Conservation (phyloP, 1,140 invertebrate genomes). For the Mesaphorura yosii region DNA sequence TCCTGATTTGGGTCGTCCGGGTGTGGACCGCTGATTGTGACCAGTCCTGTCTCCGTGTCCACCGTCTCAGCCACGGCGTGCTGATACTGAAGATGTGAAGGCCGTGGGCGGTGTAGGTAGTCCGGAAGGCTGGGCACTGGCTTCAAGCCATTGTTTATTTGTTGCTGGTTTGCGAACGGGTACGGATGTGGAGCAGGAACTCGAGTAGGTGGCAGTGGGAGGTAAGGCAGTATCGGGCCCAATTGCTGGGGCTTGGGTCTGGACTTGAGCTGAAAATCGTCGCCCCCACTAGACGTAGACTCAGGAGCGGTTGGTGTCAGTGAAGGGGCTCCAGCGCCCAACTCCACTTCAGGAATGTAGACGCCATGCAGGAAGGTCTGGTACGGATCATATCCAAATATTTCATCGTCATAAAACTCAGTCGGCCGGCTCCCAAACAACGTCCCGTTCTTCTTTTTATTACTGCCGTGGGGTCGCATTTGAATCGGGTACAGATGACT, state of each 20-base stretch:
- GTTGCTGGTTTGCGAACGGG: neutral
- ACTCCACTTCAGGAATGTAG: conserved; percentile 20
- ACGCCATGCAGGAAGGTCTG: conserved; percentile 31
- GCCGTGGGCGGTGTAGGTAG: conserved; percentile 28
- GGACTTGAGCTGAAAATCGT: too few species aligned
- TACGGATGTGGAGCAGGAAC: neutral
- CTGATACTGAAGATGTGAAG: conserved; percentile 29
- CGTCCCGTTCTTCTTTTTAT: neutral
- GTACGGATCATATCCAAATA: conserved; percentile 31
- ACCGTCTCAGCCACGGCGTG: conserved; percentile 27
- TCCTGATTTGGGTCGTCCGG: conserved; percentile 9
- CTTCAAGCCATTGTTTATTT: neutral
- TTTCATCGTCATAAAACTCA: conserved; percentile 31
- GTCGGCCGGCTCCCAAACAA: conserved; percentile 21
- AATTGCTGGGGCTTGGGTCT: too few species aligned
- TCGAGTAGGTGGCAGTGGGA: neutral
- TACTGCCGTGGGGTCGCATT: conserved; percentile 16
- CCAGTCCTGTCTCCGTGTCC: conserved; percentile 22
- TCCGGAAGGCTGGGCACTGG: conserved; percentile 27
- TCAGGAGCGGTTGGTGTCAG: too few species aligned
- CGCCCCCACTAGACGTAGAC: too few species aligned
- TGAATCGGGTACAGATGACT: too few species aligned
- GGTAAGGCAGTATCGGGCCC: neutral
- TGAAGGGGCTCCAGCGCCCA: neutral
- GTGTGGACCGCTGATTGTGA: conserved; percentile 18